Evolutionary conservation across 2,888 invertebrate species (phyloP).

Genomic region (Drosophila kanekoi): DNA sequence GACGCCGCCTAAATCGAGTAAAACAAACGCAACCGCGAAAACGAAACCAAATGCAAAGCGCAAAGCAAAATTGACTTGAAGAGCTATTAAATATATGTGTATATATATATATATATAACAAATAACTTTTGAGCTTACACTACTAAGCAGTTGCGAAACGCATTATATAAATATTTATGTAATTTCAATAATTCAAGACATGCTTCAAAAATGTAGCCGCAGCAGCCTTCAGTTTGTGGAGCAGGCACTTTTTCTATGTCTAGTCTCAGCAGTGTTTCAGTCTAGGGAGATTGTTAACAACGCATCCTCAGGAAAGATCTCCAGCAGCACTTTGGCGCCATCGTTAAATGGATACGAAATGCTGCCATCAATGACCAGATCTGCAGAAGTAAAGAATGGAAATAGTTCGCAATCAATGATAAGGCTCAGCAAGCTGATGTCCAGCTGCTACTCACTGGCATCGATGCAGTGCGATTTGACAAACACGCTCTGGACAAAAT

Average conservation of each 20-base stretch:
- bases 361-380: slow-evolving; percentile 97
- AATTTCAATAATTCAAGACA: slow-evolving; percentile 58
- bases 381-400: slow-evolving; percentile 80
- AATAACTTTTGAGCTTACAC: slow-evolving; percentile 68
- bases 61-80: slow-evolving; percentile 27
- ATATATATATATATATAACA: slow-evolving; percentile 35
- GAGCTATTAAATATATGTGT: slow-evolving; percentile 16
- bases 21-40: slow-evolving; percentile 6
- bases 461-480: slow-evolving; percentile 96
- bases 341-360: slow-evolving; percentile 97
- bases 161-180: slow-evolving; percentile 56
- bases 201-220: slow-evolving; percentile 44
- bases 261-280: slow-evolving; percentile 57
- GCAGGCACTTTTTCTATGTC: slow-evolving; percentile 47
- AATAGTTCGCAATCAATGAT: not conserved
- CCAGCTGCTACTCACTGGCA: slow-evolving; percentile 86
- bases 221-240: slow-evolving; percentile 29
- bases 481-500: slow-evolving; percentile 90
- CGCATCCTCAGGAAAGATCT: slow-evolving; percentile 94
- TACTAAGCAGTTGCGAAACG: slow-evolving; percentile 66
- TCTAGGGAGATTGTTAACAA: slow-evolving; percentile 90
- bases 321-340: slow-evolving; percentile 94
- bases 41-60: slow-evolving; percentile 28
- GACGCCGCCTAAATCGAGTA: slow-evolving; percentile 9
- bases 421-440: not conserved